Evolutionary conservation across 2,797 vertebrate genomes (phyloP).

Genomic region (Leptatherina wallacei): DNA sequence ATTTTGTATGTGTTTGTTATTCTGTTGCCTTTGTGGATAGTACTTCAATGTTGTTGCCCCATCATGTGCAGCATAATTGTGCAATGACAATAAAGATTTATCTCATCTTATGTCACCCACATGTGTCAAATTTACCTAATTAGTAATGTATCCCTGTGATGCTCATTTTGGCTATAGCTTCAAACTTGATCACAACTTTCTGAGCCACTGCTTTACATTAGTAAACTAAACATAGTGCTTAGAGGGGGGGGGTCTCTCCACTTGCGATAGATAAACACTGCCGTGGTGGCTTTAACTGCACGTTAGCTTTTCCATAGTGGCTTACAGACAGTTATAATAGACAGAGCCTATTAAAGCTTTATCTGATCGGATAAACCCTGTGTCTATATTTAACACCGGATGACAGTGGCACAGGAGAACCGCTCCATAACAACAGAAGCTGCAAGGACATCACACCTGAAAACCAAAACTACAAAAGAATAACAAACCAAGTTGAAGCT

Average conservation of each 20-base stretch:
- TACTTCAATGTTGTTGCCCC: no score
- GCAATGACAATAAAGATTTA: neutral
- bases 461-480: neutral
- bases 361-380: slow-evolving; percentile 52
- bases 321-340: slow-evolving; percentile 47
- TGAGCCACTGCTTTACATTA: neutral
- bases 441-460: neutral
- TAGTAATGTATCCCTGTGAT: neutral
- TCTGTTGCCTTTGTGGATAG: no score
- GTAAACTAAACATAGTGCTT: neutral
- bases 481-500: neutral
- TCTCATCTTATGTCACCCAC: neutral
- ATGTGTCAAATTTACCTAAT: neutral
- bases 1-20: no score
- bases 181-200: neutral
- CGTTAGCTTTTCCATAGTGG: neutral
- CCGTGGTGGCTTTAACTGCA: neutral
- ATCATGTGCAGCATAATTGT: no score
- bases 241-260: neutral
- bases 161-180: neutral
- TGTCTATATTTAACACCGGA: slow-evolving; percentile 57
- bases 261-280: neutral
- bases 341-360: slow-evolving; percentile 29
- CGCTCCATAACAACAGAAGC: neutral
- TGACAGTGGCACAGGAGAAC: slow-evolving; percentile 4